These are phyloP conservation scores for Enoplosus armatus DNA, from an alignment of 2,797 vertebrate species.

Conservation along the genomic window DNA sequence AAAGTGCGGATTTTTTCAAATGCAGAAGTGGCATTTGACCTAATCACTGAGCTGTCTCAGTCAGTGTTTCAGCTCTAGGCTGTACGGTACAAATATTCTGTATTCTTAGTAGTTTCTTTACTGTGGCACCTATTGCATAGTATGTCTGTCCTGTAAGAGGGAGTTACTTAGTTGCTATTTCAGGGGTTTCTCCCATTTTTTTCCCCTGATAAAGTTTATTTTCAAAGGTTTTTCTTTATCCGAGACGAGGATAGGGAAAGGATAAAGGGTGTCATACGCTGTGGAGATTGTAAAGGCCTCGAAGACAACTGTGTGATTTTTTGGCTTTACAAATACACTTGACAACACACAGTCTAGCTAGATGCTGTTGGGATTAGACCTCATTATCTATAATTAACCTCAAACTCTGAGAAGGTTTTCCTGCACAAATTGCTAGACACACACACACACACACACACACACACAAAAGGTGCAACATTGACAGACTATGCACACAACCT, in stretches of 20 bases:
- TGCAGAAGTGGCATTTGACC: neutral
- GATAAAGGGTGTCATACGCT: neutral
- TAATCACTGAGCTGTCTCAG: neutral
- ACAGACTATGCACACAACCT: neutral
- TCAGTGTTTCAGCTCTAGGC: neutral
- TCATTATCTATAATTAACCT: constrained; percentile 12
- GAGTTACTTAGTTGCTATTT: neutral
- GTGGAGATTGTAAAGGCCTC: neutral
- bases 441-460: neutral
- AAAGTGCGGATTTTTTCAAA: neutral
- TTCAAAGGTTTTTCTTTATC: neutral
- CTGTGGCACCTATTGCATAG: neutral
- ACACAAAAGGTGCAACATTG: neutral
- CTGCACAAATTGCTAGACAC: neutral
- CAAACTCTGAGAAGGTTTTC: neutral
- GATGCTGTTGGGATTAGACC: neutral
- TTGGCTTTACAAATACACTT: neutral
- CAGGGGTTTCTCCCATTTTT: neutral
- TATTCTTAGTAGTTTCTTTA: no score
- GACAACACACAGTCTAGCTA: neutral
- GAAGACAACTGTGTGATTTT: neutral
- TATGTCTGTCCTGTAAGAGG: neutral
- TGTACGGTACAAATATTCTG: neutral
- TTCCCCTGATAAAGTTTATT: no score
- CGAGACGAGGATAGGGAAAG: neutral